phyloP scores from a whole-genome alignment of 2,113 vertebrate species.

The Mandrillus leucophaeus region DNA sequence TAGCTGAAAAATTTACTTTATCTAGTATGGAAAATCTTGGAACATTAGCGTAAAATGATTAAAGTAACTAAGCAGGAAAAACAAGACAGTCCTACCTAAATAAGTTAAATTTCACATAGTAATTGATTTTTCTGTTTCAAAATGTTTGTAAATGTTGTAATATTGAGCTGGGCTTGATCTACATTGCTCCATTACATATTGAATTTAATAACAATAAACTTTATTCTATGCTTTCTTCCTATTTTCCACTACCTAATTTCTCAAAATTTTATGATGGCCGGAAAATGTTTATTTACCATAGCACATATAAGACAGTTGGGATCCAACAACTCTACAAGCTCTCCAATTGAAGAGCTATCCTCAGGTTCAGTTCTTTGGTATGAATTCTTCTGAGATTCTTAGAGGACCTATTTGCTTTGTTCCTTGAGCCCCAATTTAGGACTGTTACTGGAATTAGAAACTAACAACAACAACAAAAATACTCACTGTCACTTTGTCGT shows the following conservation, averaged over 20 bases:
- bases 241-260: fast-evolving
- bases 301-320: not conserved
- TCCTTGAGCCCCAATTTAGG: not conserved
- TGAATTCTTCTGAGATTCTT: not conserved
- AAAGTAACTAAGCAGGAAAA: not conserved
- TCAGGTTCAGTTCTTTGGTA: not conserved
- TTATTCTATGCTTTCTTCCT: not conserved
- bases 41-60: not conserved
- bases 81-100: not conserved
- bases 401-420: not conserved
- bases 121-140: not conserved
- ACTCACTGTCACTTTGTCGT: not conserved
- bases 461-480: not conserved
- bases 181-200: not conserved
- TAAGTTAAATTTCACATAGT: not conserved
- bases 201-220: not conserved
- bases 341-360: fast-evolving
- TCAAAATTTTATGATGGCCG: not conserved
- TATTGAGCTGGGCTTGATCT: not conserved
- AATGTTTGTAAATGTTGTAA: not conserved
- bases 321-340: not conserved
- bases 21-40: not conserved
- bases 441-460: not conserved
- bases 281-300: not conserved
- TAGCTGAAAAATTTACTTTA: not conserved